These are phyloP conservation scores for Agriotes lineatus DNA, from an alignment of 2,888 invertebrate species.

Conservation along the genomic window DNA sequence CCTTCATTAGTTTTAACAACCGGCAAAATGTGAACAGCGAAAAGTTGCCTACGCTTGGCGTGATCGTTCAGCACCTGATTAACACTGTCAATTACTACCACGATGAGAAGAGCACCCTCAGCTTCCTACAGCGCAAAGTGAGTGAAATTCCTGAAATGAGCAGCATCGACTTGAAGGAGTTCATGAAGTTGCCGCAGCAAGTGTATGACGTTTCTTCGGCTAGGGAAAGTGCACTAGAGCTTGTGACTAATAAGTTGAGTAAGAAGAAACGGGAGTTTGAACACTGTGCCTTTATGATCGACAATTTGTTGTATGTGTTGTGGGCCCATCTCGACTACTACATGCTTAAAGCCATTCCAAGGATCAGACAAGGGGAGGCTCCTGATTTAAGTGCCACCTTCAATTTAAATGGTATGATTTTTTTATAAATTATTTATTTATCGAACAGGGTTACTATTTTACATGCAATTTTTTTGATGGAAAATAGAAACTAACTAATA, in stretches of 20 bases:
- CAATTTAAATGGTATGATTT: conserved; percentile 58
- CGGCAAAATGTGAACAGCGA: conserved; percentile 57
- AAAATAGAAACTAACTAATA: no score
- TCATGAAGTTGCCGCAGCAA: conserved; percentile 60
- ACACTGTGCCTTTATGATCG: conserved; percentile 75
- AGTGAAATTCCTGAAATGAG: conserved; percentile 69
- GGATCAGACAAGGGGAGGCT: conserved; percentile 56
- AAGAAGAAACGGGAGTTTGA: conserved; percentile 73
- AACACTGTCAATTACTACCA: conserved; percentile 70
- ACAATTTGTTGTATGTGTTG: conserved; percentile 79
- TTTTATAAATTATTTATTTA: background rate
- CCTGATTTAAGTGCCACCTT: conserved; percentile 47
- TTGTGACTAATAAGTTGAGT: conserved; percentile 68
- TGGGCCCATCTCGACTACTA: conserved; percentile 84
- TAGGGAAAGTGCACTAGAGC: conserved; percentile 63
- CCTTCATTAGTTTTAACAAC: conserved; percentile 52
- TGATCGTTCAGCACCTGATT: conserved; percentile 70
- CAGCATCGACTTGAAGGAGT: conserved; percentile 71
- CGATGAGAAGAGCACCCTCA: conserved; percentile 67
- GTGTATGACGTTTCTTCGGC: conserved; percentile 56
- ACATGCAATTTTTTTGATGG: no score
- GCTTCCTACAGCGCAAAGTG: conserved; percentile 67
- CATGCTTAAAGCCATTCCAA: conserved; percentile 73
- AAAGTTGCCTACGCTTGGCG: conserved; percentile 67
- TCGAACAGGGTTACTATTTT: no score